phyloP scores from a whole-genome alignment of 2,113 vertebrate genomes.

The Pogona vitticeps region DNA sequence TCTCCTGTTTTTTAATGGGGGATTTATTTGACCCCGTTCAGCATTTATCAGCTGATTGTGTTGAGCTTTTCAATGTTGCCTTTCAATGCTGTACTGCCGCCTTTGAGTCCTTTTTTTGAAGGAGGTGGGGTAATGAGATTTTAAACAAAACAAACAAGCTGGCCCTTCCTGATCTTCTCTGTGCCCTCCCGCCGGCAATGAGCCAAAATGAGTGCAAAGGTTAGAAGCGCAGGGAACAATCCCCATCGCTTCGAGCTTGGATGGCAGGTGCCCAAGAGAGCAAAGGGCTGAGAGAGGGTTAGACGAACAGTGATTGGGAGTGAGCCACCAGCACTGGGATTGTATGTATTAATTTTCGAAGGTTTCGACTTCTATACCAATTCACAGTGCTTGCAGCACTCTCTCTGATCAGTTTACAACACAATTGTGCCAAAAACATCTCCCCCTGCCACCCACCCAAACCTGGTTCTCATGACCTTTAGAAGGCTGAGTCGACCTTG shows the following conservation, averaged over 20 bases:
- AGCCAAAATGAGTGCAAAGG: background rate
- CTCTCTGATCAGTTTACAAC: background rate
- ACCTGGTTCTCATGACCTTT: too few species aligned
- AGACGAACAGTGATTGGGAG: background rate
- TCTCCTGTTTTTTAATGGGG: too few species aligned
- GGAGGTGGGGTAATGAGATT: too few species aligned
- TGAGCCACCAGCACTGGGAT: background rate
- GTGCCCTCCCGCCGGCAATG: too few species aligned
- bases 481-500: too few species aligned
- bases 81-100: too few species aligned
- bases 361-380: background rate
- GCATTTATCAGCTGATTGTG: too few species aligned
- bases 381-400: background rate
- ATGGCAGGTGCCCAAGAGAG: background rate
- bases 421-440: too few species aligned
- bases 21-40: background rate
- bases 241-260: background rate
- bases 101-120: too few species aligned
- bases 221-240: background rate
- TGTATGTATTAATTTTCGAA: background rate
- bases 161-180: background rate
- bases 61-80: too few species aligned
- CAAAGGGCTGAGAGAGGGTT: background rate
- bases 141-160: too few species aligned
- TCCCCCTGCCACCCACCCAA: too few species aligned